Base-by-base conservation (phyloP, 2,888 invertebrate genomes). In the Pachliopta kotzebuea region DNA sequence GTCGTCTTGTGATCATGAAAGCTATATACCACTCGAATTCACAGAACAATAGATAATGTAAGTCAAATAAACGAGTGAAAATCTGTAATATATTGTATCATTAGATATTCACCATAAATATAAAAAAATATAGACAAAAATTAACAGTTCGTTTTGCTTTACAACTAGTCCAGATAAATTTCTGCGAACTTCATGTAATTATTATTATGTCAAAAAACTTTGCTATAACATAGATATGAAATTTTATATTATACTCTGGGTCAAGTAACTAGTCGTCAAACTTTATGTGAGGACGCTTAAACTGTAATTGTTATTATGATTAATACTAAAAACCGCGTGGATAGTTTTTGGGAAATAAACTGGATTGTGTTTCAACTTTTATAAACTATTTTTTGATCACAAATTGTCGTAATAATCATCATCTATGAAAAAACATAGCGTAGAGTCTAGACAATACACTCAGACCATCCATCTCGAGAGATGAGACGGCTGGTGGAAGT, bases 371-470 rank as follows among this genome's bases (percentile, higher is more conserved):
- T 53, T 53, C 8, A 54, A 18, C 17, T 54, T 24, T 54, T 26
- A 26, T 23, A 17, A 24, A 18, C 18, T 14, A 54, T 26, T 4
- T 8, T 24, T 0, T 24, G 57, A 70, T 62, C 57, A 69, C 71
- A 75, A 76, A 74, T 23, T 11, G 11, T 23, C 7, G 2, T 42
- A 18, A 42, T 14, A 57, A 29, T 20, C 20, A n/a, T 18, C 18
- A 20, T 17, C 29, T 31, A 21, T 11, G 49, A 29, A 52, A 31
- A 23, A 26, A 49, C 49, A 50, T 72, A 76, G 74, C 72, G 74
- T 70, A 76, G 74, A 66, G 75, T 63, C 74, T 76, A 80, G 78
- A 84, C 84, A 82, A 80, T 81, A 78, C 77, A 75, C 76, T 78
- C 73, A 72, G 66, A 72, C 73, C 72, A 80, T 81, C 81, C 79